Evolutionary conservation across 2,888 invertebrate species (phyloP).

Genomic region (Drosophila flavopinicola): DNA sequence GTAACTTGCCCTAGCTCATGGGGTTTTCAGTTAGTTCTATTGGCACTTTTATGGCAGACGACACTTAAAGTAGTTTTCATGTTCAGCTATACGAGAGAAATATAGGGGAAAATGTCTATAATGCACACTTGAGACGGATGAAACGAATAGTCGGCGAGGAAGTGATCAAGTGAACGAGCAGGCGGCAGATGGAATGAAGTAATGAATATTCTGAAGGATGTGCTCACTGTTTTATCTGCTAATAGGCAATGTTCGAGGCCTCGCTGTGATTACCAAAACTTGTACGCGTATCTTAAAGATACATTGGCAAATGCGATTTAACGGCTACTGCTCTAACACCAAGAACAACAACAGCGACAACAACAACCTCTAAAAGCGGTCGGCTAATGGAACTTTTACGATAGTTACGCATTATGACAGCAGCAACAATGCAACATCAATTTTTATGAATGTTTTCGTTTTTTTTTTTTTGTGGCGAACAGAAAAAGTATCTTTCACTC

Average conservation of each 20-base stretch:
- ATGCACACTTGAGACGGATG: conserved; percentile 32
- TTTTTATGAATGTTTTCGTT: conserved; percentile 45
- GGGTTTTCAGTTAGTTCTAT: conserved; percentile 26
- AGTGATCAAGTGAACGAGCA: conserved; percentile 52
- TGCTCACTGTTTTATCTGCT: conserved; percentile 5
- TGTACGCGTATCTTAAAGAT: conserved; percentile 33
- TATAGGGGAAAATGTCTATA: conserved; percentile 38
- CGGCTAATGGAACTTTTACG: conserved; percentile 74
- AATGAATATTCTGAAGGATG: conserved; percentile 5
- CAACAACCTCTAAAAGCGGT: conserved; percentile 19
- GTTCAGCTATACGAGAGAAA: conserved; percentile 38
- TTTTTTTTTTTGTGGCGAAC: conserved; percentile 5
- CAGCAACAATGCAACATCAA: conserved; percentile 33
- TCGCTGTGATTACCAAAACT: conserved; percentile 5
- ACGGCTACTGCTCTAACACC: too few relatives aligned
- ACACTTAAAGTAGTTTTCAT: conserved; percentile 74
- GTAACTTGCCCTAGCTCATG: conserved; percentile 18
- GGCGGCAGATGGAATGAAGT: conserved; percentile 17
- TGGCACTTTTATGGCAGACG: conserved; percentile 43
- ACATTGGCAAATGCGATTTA: conserved; percentile 12
- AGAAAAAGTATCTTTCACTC: conserved; percentile 54
- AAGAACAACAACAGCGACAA: neutral
- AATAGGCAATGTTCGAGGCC: conserved; percentile 2
- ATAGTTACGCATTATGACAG: conserved; percentile 62
- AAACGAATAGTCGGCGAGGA: conserved; percentile 18